These are phyloP conservation scores for Eupithecia exiguata DNA, from an alignment of 2,888 invertebrate genomes.

Conservation along the genomic window DNA sequence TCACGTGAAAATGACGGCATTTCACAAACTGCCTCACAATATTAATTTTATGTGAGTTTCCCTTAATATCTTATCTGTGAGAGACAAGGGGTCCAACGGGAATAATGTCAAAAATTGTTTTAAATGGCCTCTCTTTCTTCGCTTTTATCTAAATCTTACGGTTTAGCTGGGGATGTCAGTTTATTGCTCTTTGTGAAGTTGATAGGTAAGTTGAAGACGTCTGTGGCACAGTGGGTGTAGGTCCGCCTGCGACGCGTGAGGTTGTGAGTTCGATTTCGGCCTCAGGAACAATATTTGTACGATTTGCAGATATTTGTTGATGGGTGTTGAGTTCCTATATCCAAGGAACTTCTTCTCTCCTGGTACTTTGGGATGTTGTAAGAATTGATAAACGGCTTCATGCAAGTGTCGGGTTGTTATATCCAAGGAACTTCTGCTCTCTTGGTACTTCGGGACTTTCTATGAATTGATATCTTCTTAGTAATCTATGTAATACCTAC, in stretches of 20 bases:
- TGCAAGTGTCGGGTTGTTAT: too few species aligned
- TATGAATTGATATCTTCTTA: too few species aligned
- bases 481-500: too few species aligned
- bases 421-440: too few species aligned
- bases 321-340: too few species aligned
- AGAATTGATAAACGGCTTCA: too few species aligned
- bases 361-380: too few species aligned
- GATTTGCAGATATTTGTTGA: too few species aligned
- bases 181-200: neutral
- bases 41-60: constrained; percentile 13
- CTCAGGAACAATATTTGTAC: neutral
- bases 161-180: constrained; percentile 8
- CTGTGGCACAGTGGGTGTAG: neutral
- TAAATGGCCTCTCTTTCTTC: constrained; percentile 29
- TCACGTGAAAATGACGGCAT: constrained; percentile 21
- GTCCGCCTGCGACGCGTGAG: neutral
- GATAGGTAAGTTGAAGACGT: neutral
- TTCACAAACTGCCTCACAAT: constrained; percentile 3
- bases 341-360: too few species aligned
- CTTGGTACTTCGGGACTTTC: too few species aligned
- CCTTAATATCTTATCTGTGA: constrained; percentile 26
- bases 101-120: constrained; percentile 34
- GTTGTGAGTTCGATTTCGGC: neutral
- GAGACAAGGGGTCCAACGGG: constrained; percentile 24
- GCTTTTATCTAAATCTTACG: constrained; percentile 24